Percentiles rank a stretch among this genome's conserved stretches.
phyloP scores from a whole-genome alignment of 2,888 invertebrate species.

The Ypsolopha sequella region DNA sequence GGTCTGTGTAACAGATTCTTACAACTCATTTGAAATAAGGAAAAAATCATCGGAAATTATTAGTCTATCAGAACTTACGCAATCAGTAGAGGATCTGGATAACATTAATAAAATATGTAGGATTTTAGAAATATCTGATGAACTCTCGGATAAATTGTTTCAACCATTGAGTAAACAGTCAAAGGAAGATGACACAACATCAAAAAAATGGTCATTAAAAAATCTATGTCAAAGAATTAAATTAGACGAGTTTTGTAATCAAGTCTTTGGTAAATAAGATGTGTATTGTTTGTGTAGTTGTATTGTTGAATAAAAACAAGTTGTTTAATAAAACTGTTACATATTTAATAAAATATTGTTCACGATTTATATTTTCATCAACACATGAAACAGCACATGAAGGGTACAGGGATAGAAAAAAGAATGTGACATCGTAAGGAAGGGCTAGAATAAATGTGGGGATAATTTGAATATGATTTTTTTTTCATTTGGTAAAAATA shows the following conservation, averaged over 20 bases:
- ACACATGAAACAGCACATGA: too few species aligned
- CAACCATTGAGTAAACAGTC: constrained; percentile 25
- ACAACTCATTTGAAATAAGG: constrained; percentile 42
- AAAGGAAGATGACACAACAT: constrained; percentile 6
- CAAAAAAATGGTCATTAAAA: constrained; percentile 51
- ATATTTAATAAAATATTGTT: constrained; percentile 7
- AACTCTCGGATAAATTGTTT: constrained; percentile 49
- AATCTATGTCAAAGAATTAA: constrained; percentile 53
- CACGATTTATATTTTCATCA: too few species aligned
- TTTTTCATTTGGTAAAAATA: too few species aligned
- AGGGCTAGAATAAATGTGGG: too few species aligned
- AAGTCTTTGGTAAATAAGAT: constrained; percentile 32
- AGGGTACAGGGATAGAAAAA: too few species aligned
- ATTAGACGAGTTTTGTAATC: constrained; percentile 54
- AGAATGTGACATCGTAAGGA: too few species aligned
- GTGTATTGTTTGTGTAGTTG: constrained; percentile 8
- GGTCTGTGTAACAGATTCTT: constrained; percentile 27
- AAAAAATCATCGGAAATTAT: constrained; percentile 49
- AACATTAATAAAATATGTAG: constrained; percentile 54
- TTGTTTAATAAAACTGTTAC: constrained; percentile 12
- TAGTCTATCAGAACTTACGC: constrained; percentile 42
- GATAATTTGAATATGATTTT: too few species aligned
- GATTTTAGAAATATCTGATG: constrained; percentile 62
- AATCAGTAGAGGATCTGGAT: constrained; percentile 46
- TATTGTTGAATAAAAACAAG: not conserved